Evolutionary conservation across 2,888 invertebrate genomes (phyloP).

Genomic region (Steinernema carpocapsae): DNA sequence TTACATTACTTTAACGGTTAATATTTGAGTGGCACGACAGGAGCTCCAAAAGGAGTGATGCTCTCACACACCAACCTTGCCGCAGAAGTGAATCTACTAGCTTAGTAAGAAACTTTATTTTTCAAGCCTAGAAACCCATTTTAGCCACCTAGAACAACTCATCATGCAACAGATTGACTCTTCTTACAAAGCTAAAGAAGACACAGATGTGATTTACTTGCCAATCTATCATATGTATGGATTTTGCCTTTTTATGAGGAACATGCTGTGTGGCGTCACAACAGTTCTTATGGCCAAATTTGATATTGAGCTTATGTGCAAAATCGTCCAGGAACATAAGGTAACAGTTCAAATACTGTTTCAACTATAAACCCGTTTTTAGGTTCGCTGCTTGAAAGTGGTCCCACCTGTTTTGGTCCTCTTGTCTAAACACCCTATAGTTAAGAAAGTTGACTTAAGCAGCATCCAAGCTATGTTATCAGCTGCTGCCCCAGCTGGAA

Average conservation of each 20-base stretch:
- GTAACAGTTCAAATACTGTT: too few species aligned
- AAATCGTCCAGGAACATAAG: slow-evolving; percentile 58
- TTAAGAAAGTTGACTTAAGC: slow-evolving; percentile 79
- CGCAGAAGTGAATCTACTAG: slow-evolving; percentile 56
- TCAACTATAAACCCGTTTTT: too few species aligned
- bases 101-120: slow-evolving; percentile 33
- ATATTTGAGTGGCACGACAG: slow-evolving; percentile 79
- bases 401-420: slow-evolving; percentile 85
- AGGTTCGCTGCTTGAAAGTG: slow-evolving; percentile 71
- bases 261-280: slow-evolving; percentile 50
- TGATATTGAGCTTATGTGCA: slow-evolving; percentile 56
- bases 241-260: slow-evolving; percentile 48
- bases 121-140: too few species aligned
- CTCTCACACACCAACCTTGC: slow-evolving; percentile 78
- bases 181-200: slow-evolving; percentile 35
- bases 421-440: slow-evolving; percentile 76
- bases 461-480: slow-evolving; percentile 74
- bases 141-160: not conserved
- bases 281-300: slow-evolving; percentile 61
- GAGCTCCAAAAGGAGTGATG: slow-evolving; percentile 81
- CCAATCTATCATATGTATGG: slow-evolving; percentile 68
- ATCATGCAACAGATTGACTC: not conserved
- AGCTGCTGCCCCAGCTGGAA: slow-evolving; percentile 66
- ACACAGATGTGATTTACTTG: slow-evolving; percentile 55
- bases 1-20: not conserved